Percentiles rank a stretch among this genome's conserved stretches.
Evolutionary conservation across 2,888 invertebrate species (phyloP).

Genomic region (Stictocephala bisonia): DNA sequence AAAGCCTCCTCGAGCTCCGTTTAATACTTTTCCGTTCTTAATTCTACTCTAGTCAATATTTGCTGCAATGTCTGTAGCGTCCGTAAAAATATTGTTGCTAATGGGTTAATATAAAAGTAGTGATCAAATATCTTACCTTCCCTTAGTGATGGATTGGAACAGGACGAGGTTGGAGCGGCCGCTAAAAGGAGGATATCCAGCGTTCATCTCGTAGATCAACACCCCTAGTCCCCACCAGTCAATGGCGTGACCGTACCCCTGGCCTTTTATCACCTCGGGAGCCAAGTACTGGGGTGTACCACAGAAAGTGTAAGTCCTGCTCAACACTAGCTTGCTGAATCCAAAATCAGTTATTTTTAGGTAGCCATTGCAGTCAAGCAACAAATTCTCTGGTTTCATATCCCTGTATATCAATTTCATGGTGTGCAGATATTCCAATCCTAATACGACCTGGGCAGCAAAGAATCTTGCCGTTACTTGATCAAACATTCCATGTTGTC

Average conservation of each 20-base stretch:
- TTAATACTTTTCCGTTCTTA: too few species aligned
- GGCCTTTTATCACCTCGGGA: slow-evolving; percentile 72
- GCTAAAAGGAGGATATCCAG: slow-evolving; percentile 97
- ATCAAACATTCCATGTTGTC: slow-evolving; percentile 71
- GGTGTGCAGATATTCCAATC: slow-evolving; percentile 91
- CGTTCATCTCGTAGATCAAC: slow-evolving; percentile 88
- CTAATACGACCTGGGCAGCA: slow-evolving; percentile 91
- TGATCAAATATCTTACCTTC: too few species aligned
- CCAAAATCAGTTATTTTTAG: slow-evolving; percentile 90
- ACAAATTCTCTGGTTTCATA: slow-evolving; percentile 92
- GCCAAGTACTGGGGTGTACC: slow-evolving; percentile 73
- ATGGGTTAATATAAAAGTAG: too few species aligned
- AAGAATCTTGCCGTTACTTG: slow-evolving; percentile 77
- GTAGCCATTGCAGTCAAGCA: slow-evolving; percentile 83
- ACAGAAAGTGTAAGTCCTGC: slow-evolving; percentile 69
- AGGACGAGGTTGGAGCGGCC: too few species aligned
- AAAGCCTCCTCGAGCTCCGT: too few species aligned
- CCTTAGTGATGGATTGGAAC: too few species aligned
- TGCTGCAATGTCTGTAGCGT: too few species aligned
- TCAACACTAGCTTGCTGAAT: slow-evolving; percentile 79
- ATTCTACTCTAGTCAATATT: too few species aligned
- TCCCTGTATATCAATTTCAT: slow-evolving; percentile 92
- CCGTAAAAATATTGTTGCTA: too few species aligned
- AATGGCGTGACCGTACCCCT: slow-evolving; percentile 92
- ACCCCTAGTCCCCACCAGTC: slow-evolving; percentile 98